Evolutionary conservation across 2,113 vertebrate species (phyloP).

Genomic region (Varanus salvator): DNA sequence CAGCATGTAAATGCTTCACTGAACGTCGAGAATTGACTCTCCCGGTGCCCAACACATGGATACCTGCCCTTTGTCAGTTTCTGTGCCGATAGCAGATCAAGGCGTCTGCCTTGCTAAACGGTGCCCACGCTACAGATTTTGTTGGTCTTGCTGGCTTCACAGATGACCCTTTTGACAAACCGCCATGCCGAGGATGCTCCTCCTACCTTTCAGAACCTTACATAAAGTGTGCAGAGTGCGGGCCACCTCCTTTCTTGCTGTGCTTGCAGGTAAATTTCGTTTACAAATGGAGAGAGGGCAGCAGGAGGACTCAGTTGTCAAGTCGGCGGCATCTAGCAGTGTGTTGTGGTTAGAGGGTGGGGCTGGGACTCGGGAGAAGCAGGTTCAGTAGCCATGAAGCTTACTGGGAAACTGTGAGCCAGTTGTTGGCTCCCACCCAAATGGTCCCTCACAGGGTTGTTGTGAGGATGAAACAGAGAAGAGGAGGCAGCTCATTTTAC

Average conservation of each 20-base stretch:
- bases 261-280: constrained; percentile 90
- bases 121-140: neutral
- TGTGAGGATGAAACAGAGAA: too few relatives aligned
- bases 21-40: neutral
- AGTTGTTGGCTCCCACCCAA: too few relatives aligned
- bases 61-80: neutral
- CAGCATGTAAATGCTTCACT: neutral
- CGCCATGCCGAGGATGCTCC: constrained; percentile 93
- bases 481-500: too few relatives aligned
- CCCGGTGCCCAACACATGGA: neutral
- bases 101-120: neutral
- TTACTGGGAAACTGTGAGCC: too few relatives aligned
- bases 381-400: too few relatives aligned
- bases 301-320: too few relatives aligned
- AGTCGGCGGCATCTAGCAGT: neutral
- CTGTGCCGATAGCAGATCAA: neutral
- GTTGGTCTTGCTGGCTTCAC: constrained; percentile 32
- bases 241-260: constrained; percentile 90
- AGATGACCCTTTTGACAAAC: constrained; percentile 95
- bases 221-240: constrained; percentile 97
- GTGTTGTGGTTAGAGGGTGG: too few relatives aligned
- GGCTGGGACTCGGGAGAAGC: too few relatives aligned
- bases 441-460: too few relatives aligned
- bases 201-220: constrained; percentile 94
- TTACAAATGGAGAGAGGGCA: neutral